Evolutionary conservation across 2,888 invertebrate genomes (phyloP).

Genomic region (Caenorhabditis imperialis): DNA sequence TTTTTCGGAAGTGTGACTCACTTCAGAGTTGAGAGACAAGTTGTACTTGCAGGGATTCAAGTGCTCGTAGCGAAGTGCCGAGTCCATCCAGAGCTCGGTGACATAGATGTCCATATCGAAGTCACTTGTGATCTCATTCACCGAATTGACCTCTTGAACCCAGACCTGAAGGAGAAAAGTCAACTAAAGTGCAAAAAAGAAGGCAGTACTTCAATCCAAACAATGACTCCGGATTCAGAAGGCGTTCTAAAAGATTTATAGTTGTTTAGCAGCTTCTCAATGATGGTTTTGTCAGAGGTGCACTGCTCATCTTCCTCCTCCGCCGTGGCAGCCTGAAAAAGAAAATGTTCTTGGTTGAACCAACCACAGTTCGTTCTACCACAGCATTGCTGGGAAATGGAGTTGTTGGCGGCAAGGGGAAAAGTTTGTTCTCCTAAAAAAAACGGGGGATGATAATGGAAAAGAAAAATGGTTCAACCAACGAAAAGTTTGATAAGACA

Average conservation of each 20-base stretch:
- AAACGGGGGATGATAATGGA: conserved; percentile 1
- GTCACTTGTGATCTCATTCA: conserved; percentile 75
- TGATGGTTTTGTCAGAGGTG: conserved; percentile 71
- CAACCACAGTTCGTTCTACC: conserved; percentile 14
- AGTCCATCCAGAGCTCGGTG: conserved; percentile 72
- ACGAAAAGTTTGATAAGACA: conserved; percentile 12
- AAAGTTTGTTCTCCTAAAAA: conserved; percentile 62
- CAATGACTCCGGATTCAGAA: conserved; percentile 71
- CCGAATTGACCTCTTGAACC: conserved; percentile 75
- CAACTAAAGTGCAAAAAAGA: too few species aligned
- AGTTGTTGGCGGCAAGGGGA: conserved; percentile 54
- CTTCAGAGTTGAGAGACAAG: conserved; percentile 72
- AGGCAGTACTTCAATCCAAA: conserved; percentile 76
- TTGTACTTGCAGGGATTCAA: conserved; percentile 76
- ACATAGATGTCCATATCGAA: conserved; percentile 77
- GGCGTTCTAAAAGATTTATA: conserved; percentile 72
- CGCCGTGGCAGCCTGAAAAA: conserved; percentile 17
- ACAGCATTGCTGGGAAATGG: conserved; percentile 44
- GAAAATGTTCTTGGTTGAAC: background rate
- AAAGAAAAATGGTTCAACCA: conserved; percentile 3
- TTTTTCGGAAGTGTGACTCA: conserved; percentile 15
- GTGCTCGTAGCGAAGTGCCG: conserved; percentile 70
- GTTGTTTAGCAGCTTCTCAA: conserved; percentile 66
- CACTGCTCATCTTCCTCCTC: conserved; percentile 64
- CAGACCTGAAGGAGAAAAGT: conserved; percentile 63